Percentiles rank a stretch among this genome's conserved stretches.
Conservation (phyloP, 2,888 invertebrate genomes). For the Cybosia mesomella region DNA sequence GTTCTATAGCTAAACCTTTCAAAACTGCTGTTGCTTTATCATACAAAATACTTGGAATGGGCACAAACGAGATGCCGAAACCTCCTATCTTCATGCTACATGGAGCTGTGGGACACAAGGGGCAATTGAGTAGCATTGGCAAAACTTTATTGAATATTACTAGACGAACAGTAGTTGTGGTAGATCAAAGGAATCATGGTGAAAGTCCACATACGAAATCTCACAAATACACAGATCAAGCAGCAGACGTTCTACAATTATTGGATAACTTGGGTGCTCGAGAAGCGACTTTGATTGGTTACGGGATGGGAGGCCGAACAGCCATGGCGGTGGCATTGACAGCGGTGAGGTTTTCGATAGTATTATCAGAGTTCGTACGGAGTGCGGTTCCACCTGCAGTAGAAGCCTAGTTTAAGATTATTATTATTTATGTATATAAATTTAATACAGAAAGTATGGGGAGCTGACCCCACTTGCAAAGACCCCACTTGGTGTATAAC, state of each 20-base stretch:
- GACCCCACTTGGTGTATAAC: no score
- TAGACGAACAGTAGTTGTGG: constrained; percentile 92
- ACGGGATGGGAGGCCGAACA: constrained; percentile 96
- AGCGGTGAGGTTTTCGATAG: constrained; percentile 77
- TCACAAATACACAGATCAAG: constrained; percentile 92
- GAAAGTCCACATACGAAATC: constrained; percentile 92
- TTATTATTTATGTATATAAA: no score
- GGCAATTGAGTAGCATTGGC: constrained; percentile 94
- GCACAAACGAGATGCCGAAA: constrained; percentile 41
- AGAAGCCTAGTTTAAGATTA: no score
- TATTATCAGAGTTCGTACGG: no score
- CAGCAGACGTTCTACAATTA: constrained; percentile 90
- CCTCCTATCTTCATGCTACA: constrained; percentile 89
- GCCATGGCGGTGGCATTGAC: constrained; percentile 93
- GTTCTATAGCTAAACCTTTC: constrained; percentile 20
- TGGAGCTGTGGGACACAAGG: constrained; percentile 95
- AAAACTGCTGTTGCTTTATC: constrained; percentile 67
- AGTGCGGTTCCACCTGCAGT: no score
- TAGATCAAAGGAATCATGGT: constrained; percentile 98
- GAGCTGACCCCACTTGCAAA: no score
- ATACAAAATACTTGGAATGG: constrained; percentile 69
- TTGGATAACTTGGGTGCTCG: constrained; percentile 87
- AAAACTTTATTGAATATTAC: constrained; percentile 89
- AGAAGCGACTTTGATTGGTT: constrained; percentile 91
- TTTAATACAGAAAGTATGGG: no score